These are phyloP conservation scores for Drosophila nikananu DNA, from an alignment of 1,140 invertebrate genomes.

Conservation along the genomic window DNA sequence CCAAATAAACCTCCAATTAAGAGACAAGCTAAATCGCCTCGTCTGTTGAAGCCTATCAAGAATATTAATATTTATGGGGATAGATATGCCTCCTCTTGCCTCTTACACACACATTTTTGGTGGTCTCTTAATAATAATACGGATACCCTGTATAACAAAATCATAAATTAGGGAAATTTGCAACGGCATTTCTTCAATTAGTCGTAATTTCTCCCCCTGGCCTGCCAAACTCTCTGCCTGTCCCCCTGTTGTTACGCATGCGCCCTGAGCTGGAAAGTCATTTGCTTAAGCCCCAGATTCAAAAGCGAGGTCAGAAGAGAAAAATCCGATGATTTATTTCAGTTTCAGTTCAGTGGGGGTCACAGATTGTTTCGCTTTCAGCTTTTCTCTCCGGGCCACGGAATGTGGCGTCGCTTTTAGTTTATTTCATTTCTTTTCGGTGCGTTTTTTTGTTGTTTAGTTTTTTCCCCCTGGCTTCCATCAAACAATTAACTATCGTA, in stretches of 20 bases:
- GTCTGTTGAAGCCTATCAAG: no score
- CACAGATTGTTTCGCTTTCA: conserved; percentile 56
- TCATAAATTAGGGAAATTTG: conserved; percentile 7
- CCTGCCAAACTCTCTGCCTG: background rate
- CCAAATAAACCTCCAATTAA: background rate
- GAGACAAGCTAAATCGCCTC: background rate
- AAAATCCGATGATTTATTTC: conserved; percentile 74
- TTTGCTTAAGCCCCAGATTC: conserved; percentile 25
- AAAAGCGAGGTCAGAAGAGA: conserved; percentile 23
- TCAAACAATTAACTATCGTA: conserved; percentile 50
- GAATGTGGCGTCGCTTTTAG: conserved; percentile 43
- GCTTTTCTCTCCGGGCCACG: conserved; percentile 38
- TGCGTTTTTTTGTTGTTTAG: conserved; percentile 4
- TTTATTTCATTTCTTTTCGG: conserved; percentile 35
- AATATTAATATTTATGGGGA: background rate
- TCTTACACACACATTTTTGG: background rate
- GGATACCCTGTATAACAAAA: background rate
- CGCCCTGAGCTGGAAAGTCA: conserved; percentile 49
- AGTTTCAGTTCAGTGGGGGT: conserved; percentile 42
- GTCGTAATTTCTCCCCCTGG: background rate
- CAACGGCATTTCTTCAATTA: conserved; percentile 33
- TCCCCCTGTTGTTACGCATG: conserved; percentile 60
- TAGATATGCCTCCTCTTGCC: background rate
- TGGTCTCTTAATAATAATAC: background rate
- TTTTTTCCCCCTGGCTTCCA: conserved; percentile 13